Evolutionary conservation across 1,140 invertebrate species (phyloP), one percentile per base, ranked within the genome.

Genomic region (Achroia grisella): DNA sequence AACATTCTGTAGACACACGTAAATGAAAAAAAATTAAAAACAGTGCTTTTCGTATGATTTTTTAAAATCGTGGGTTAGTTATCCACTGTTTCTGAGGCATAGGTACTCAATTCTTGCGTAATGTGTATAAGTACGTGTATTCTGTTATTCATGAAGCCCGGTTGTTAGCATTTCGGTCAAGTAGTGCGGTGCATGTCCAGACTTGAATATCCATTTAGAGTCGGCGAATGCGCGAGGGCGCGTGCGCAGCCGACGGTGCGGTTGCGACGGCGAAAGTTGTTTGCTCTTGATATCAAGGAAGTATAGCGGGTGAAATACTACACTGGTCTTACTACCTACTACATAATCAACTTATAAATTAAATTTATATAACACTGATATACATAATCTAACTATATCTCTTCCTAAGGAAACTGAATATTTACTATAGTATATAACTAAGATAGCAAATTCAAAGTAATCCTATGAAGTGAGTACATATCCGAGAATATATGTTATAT

Each of bases 201-300:
- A 52, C 37, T 43, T 15, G 14, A 46, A 48, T 42, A 23, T 23
- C 17, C 6, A 23, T 23, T 23, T 23, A 37, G 48, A 60, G 49
- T 56, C 54, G 40, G 28, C 37, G 23, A 15, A 33, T 15, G 36
- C 8, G 36, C 12, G 28, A 29, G 48, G 37, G 39, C 44, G 60
- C 45, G 28, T 34, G 49, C 60, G 49, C 50, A 39, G 32, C 30
- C 44, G 15, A 27, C 39, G 40, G 34, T 44, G 73, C 73, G 79
- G 17, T 2, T 33, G 10, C n/a, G 15, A 39, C 48, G 51, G 73
- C 73, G 79, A 83, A 83, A 83, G 79, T 83, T 75, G 79, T 79
- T 76, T 72, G 58, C 53, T 71, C 71, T 75, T 75, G 66, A 64
- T 70, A 68, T 62, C 45, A 43, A 75, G 71, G 70, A 79, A 80